Percentiles rank a stretch among this genome's conserved stretches.
Evolutionary conservation across 2,797 vertebrate genomes (phyloP).

Genomic region (Peromyscus nudipes): DNA sequence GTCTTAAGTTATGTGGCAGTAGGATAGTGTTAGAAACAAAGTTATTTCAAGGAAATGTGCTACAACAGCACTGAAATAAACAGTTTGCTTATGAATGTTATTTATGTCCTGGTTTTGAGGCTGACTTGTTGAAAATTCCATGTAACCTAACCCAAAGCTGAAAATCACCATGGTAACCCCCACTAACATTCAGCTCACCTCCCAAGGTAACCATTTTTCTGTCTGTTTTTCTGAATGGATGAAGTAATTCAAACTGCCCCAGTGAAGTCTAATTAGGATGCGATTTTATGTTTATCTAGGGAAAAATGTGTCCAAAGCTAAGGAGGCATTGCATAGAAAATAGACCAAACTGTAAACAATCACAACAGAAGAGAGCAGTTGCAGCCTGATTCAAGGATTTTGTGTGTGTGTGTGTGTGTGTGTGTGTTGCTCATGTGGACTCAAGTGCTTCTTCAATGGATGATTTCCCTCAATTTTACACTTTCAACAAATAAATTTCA

Average conservation of each 20-base stretch:
- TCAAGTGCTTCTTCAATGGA: not conserved
- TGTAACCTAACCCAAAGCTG: conserved; percentile 7
- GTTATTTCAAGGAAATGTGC: not conserved
- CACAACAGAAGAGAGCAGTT: not conserved
- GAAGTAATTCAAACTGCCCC: conserved; percentile 68
- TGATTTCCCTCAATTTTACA: conserved; percentile 2
- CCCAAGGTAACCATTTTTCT: not conserved
- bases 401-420: not conserved
- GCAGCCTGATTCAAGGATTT: conserved; percentile 34
- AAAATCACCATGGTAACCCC: conserved; percentile 30
- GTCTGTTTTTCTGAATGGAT: conserved; percentile 72
- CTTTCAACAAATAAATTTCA: conserved; percentile 36
- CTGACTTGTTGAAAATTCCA: conserved; percentile 15
- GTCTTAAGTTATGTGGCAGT: not conserved
- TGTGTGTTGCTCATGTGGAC: not conserved
- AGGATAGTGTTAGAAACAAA: not conserved
- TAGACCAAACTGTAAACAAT: conserved; percentile 22
- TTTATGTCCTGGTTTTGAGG: not conserved
- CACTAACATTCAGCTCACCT: not conserved
- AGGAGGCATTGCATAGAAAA: conserved; percentile 70
- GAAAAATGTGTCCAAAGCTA: conserved; percentile 69
- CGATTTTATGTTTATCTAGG: conserved; percentile 70
- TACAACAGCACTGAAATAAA: not conserved
- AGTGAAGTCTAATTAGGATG: conserved; percentile 73
- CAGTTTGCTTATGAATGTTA: not conserved